phyloP scores from a whole-genome alignment of 2,888 invertebrate genomes.

The Harmothoe impar region DNA sequence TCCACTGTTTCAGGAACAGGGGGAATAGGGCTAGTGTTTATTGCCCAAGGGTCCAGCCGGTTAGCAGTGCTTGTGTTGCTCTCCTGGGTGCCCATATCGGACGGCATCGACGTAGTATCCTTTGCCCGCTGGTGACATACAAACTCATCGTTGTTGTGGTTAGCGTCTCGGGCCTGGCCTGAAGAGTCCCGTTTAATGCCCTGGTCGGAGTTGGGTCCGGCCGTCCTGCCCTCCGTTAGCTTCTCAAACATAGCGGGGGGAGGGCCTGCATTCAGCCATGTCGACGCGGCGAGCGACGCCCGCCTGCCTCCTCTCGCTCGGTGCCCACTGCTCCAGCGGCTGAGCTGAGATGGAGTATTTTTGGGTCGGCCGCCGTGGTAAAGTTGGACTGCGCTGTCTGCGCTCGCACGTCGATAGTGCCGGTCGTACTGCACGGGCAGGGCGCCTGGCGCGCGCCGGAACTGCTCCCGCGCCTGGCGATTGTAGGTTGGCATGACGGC shows the following conservation, averaged over 20 bases:
- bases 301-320: slow-evolving; percentile 49
- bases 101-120: slow-evolving; percentile 56
- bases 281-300: slow-evolving; percentile 66
- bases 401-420: slow-evolving; percentile 59
- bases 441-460: slow-evolving; percentile 65
- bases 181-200: slow-evolving; percentile 27
- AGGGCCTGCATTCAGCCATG: slow-evolving; percentile 66
- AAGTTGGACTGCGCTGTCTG: slow-evolving; percentile 44
- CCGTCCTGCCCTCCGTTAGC: slow-evolving; percentile 56
- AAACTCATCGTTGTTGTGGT: slow-evolving; percentile 61
- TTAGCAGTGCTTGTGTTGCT: slow-evolving; percentile 49
- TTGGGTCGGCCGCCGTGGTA: slow-evolving; percentile 57
- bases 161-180: slow-evolving; percentile 55
- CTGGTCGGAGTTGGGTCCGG: background rate
- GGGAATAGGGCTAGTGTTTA: slow-evolving; percentile 45
- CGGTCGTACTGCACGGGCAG: slow-evolving; percentile 13
- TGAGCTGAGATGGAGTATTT: slow-evolving; percentile 5
- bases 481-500: slow-evolving; percentile 71
- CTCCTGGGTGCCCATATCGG: slow-evolving; percentile 63
- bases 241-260: slow-evolving; percentile 64
- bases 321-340: slow-evolving; percentile 24
- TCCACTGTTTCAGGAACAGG: slow-evolving; percentile 61
- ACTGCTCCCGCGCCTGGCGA: slow-evolving; percentile 70
- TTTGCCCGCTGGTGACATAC: slow-evolving; percentile 49
- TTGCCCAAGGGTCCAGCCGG: slow-evolving; percentile 54